These are phyloP conservation scores for Corythaeola cristata DNA, from an alignment of 2,113 vertebrate genomes.

Conservation along the genomic window DNA sequence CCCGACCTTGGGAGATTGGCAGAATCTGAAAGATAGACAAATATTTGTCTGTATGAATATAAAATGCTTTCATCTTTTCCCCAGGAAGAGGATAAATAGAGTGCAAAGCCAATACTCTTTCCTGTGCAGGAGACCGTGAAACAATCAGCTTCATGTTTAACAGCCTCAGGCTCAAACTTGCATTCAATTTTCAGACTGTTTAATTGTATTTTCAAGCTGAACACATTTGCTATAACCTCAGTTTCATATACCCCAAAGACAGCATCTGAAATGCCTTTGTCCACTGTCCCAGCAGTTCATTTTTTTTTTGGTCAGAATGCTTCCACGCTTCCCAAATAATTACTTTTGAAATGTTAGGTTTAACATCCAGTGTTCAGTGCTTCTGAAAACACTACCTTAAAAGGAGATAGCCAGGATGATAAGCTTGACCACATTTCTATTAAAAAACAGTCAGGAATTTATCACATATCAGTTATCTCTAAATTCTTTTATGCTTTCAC, in stretches of 20 bases:
- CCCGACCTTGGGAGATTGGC: constrained; percentile 73
- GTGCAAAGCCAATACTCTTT: constrained; percentile 31
- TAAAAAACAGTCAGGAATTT: background rate
- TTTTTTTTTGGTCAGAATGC: background rate
- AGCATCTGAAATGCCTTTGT: background rate
- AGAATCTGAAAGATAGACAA: constrained; percentile 74
- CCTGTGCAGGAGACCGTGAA: constrained; percentile 52
- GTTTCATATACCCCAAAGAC: background rate
- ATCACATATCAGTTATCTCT: background rate
- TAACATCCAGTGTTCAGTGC: background rate
- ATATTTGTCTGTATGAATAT: constrained; percentile 22
- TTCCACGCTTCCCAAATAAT: background rate
- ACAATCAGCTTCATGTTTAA: constrained; percentile 41
- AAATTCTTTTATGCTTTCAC: background rate
- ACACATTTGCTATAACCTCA: background rate
- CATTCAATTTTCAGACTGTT: constrained; percentile 40
- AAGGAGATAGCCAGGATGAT: background rate
- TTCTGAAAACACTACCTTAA: constrained; percentile 25
- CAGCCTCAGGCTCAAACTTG: constrained; percentile 19
- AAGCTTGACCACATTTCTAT: background rate
- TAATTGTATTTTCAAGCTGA: constrained; percentile 49
- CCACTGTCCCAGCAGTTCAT: background rate
- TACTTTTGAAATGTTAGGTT: background rate
- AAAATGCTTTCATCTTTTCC: constrained; percentile 36
- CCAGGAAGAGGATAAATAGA: constrained; percentile 26